These are phyloP conservation scores for Columba guinea DNA, from an alignment of 2,797 vertebrate genomes.

Conservation along the genomic window DNA sequence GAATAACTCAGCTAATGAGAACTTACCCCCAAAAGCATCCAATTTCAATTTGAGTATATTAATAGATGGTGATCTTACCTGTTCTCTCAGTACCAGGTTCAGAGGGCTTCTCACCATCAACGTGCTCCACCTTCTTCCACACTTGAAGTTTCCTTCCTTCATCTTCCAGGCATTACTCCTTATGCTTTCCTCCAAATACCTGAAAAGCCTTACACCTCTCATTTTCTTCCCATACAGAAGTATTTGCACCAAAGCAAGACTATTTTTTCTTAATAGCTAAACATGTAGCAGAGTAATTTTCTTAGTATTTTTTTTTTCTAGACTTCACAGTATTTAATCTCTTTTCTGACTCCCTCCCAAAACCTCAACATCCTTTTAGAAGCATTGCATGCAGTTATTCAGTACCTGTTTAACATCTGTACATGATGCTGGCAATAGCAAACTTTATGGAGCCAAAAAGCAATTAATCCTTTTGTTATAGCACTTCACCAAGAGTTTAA, in stretches of 20 bases:
- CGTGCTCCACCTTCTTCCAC: background rate
- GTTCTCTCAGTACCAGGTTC: background rate
- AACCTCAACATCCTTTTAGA: background rate
- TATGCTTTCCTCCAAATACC: background rate
- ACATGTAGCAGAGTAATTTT: background rate
- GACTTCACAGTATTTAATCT: background rate
- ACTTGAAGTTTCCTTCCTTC: background rate
- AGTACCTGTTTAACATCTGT: background rate
- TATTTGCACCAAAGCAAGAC: background rate
- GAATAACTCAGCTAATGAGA: background rate
- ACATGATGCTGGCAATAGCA: background rate
- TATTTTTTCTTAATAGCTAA: background rate
- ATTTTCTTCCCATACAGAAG: background rate
- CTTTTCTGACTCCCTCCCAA: background rate
- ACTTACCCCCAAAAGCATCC: background rate
- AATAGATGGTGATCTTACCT: background rate
- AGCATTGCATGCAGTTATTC: background rate
- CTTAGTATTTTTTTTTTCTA: background rate
- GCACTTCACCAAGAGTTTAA: background rate
- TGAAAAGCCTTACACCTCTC: background rate
- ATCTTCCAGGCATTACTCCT: background rate
- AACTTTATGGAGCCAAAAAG: background rate
- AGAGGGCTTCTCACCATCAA: background rate
- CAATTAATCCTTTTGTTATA: background rate
- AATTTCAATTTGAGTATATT: background rate